A percentile compares a stretch with the other conserved stretches of the same genome.
Evolutionary conservation across 2,113 vertebrate species (phyloP).

Genomic region (Hiodon tergisus): DNA sequence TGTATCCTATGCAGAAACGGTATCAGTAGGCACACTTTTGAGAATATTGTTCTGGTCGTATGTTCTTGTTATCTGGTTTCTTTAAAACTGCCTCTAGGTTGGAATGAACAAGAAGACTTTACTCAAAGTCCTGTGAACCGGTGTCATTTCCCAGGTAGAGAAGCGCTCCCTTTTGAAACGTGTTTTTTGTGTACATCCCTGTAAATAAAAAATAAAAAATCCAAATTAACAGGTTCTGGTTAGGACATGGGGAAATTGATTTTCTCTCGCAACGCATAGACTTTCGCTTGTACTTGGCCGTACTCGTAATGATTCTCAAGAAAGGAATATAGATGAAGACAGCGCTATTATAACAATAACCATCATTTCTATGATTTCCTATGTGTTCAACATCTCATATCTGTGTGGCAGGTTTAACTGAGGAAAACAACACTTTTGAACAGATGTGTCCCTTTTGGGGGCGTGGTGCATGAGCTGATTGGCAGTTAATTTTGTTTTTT

Average conservation of each 20-base stretch:
- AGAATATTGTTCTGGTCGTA: conserved; percentile 45
- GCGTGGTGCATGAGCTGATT: conserved; percentile 68
- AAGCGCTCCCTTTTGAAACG: conserved; percentile 59
- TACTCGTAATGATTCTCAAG: conserved; percentile 41
- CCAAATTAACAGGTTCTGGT: conserved; percentile 46
- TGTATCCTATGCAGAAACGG: conserved; percentile 24
- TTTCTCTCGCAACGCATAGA: conserved; percentile 43
- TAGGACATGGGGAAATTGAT: conserved; percentile 38
- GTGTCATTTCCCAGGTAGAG: conserved; percentile 36
- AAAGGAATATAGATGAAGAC: conserved; percentile 19
- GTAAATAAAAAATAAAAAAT: conserved; percentile 66
- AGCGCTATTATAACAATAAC: conserved; percentile 15
- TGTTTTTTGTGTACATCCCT: conserved; percentile 74
- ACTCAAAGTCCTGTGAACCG: conserved; percentile 45
- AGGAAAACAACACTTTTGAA: conserved; percentile 37
- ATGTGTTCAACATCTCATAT: conserved; percentile 47
- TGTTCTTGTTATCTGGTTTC: conserved; percentile 34
- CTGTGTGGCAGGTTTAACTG: conserved; percentile 39
- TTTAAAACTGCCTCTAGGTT: conserved; percentile 47
- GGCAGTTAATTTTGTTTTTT: conserved; percentile 51
- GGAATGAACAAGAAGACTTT: conserved; percentile 61
- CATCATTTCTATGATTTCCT: conserved; percentile 10
- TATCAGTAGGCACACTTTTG: conserved; percentile 14
- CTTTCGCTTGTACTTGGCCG: conserved; percentile 55
- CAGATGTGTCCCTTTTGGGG: conserved; percentile 55